phyloP scores from a whole-genome alignment of 2,113 vertebrate genomes.

The Leuciscus idus region DNA sequence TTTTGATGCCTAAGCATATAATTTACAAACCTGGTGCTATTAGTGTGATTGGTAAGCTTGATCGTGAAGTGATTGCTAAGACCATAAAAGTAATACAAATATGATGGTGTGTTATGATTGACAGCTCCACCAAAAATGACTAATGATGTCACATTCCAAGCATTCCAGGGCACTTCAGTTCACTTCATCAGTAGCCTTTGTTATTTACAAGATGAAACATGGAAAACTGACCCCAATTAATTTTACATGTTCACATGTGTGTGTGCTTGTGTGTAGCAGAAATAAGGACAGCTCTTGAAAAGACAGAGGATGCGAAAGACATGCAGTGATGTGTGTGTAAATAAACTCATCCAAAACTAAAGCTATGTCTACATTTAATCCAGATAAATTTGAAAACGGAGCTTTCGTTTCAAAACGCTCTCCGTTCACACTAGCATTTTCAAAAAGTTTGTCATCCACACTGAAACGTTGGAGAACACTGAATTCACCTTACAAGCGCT shows the following conservation, averaged over 20 bases:
- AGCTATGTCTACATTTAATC: too few species aligned
- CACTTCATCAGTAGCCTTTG: background rate
- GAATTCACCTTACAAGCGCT: too few species aligned
- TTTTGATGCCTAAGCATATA: background rate
- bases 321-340: background rate
- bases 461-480: too few species aligned
- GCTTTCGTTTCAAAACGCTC: too few species aligned
- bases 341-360: background rate
- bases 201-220: background rate
- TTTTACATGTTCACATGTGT: background rate
- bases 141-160: slow-evolving; percentile 7
- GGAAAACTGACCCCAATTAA: slow-evolving; percentile 6
- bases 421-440: too few species aligned
- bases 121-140: slow-evolving; percentile 2
- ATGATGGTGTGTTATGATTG: background rate
- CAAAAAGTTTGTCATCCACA: too few species aligned
- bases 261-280: background rate
- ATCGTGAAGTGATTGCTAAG: background rate
- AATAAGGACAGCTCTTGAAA: background rate
- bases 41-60: background rate
- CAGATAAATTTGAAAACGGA: too few species aligned
- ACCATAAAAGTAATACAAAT: background rate
- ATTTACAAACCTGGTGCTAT: background rate
- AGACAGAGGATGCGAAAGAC: background rate
- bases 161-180: slow-evolving; percentile 17